Evolutionary conservation across 2,888 invertebrate genomes (phyloP), one percentile per base, ranked within the genome.

Genomic region (Limnephilus auricula): DNA sequence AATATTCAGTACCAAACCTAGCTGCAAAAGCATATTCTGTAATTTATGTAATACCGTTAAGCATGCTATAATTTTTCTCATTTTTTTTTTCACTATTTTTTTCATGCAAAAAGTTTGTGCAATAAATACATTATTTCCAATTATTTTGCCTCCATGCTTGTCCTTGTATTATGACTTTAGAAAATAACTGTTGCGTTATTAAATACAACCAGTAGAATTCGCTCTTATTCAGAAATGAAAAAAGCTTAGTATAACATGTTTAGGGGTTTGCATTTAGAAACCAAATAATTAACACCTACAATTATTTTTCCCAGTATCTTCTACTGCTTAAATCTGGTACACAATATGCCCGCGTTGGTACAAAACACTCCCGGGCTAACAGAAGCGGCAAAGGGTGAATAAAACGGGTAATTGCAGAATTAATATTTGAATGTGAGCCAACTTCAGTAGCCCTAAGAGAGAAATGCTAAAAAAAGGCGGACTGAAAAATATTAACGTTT

Each of bases 351-450:
- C 25, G 50, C 65, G 9, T 25, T 65, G 80, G 32, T 80, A 80
- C 80, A 80, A 80, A 30, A 25, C 18, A 80, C 80, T 86, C 89
- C 45, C 78, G 65, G 89, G 90, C 65, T 84, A 37, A 90, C 88
- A 92, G 65, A 91, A 87, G 90, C 92, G 88, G 91, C 84, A 91
- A 92, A 93, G 93, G 94, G 93, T 94, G 94, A 94, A 94, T 94
- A 94, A 94, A 94, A 94, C 94, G 94, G 94, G 95, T 95, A 95
- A 95, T 95, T 95, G 95, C 94, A 94, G 94, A 94, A 95, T 95
- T 95, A 95, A 95, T 95, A 95, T 95, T 95, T 95, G 94, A 95
- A 94, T 94, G 94, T 94, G 94, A 94, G 94, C 94, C 94, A 94
- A 93, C 91, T 93, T 92, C 31, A 65, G 65, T 65, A 32, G 80